These are phyloP conservation scores for Thymallus thymallus DNA, from an alignment of 2,113 vertebrate species.

Conservation along the genomic window DNA sequence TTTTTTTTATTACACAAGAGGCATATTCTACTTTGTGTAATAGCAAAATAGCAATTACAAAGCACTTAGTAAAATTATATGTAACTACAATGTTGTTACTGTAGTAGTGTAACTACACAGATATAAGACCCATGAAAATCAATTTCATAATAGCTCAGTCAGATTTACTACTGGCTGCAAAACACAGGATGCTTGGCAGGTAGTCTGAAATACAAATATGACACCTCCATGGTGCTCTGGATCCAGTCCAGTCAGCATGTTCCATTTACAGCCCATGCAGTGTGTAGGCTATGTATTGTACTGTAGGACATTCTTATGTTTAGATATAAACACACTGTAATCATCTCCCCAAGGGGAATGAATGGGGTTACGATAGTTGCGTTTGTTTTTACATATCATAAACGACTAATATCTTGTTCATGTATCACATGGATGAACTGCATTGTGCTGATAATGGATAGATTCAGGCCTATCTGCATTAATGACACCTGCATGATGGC, in stretches of 20 bases:
- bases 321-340: background rate
- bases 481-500: background rate
- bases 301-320: background rate
- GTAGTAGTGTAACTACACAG: no score
- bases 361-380: background rate
- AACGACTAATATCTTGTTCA: background rate
- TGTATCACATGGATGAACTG: background rate
- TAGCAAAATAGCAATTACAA: no score
- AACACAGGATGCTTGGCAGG: background rate
- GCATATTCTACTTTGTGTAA: no score
- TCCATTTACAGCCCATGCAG: conserved; percentile 52
- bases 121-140: no score
- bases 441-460: background rate
- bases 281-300: background rate
- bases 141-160: no score
- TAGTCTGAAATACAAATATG: conserved; percentile 23
- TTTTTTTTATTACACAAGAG: no score
- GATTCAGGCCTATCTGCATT: background rate
- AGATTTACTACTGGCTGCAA: no score
- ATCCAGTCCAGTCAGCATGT: conserved; percentile 22
- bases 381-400: no score
- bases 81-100: no score
- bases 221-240: background rate
- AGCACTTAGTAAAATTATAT: no score
- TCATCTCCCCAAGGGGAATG: background rate